Evolutionary conservation across 2,888 invertebrate species (phyloP).

Genomic region (Dryobotodes eremita): DNA sequence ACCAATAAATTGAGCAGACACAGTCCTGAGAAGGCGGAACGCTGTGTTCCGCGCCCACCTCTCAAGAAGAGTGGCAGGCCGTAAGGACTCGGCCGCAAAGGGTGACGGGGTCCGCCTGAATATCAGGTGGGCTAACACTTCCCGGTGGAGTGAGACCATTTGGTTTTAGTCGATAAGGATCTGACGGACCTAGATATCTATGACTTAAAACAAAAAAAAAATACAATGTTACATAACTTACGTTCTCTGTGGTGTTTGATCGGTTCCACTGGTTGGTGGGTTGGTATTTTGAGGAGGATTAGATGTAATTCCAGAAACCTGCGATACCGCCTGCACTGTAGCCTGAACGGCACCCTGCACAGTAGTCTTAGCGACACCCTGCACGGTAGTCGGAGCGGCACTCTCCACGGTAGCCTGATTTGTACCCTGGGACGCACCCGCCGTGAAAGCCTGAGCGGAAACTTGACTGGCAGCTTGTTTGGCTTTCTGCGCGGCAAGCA

Average conservation of each 20-base stretch:
- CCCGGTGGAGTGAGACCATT: neutral
- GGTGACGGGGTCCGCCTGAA: no score
- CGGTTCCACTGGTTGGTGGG: neutral
- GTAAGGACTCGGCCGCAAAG: no score
- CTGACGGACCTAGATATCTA: neutral
- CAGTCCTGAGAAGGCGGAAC: neutral
- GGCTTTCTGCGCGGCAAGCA: neutral
- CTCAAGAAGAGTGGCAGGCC: neutral
- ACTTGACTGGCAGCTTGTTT: neutral
- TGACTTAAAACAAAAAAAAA: neutral
- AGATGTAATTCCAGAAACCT: neutral
- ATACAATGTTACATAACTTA: slow-evolving; percentile 16
- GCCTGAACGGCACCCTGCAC: neutral
- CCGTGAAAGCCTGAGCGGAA: neutral
- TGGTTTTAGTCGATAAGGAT: neutral
- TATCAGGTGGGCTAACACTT: neutral
- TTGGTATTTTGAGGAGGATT: neutral
- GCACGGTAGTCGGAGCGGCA: neutral
- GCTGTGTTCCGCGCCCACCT: neutral
- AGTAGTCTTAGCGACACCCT: neutral
- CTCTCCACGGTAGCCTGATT: neutral
- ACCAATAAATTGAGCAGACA: neutral
- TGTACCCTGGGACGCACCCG: neutral
- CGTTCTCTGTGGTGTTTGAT: neutral
- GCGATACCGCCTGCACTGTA: neutral